phyloP scores from a whole-genome alignment of 2,797 vertebrate genomes.

The Girardinus metallicus region DNA sequence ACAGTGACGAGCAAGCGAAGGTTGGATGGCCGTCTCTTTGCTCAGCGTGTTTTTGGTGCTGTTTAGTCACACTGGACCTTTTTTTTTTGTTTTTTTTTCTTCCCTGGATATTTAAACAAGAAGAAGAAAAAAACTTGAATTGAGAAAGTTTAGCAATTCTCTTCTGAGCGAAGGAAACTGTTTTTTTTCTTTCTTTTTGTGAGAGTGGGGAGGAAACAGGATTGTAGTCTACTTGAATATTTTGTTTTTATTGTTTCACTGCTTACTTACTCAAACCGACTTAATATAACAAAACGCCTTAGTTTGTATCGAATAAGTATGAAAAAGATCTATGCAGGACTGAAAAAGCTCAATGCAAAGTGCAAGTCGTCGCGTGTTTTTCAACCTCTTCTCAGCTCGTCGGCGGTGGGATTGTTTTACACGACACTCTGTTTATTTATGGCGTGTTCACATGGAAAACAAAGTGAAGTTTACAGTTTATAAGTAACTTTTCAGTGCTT shows the following conservation, averaged over 20 bases:
- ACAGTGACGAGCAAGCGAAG: slow-evolving; percentile 56
- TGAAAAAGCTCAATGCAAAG: slow-evolving; percentile 81
- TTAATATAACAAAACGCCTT: slow-evolving; percentile 82
- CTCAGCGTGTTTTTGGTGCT: slow-evolving; percentile 79
- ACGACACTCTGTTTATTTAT: slow-evolving; percentile 27
- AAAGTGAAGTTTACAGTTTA: slow-evolving; percentile 9
- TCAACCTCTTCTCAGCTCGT: slow-evolving; percentile 70
- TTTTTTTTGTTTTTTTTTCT: slow-evolving; percentile 33
- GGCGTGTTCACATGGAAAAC: slow-evolving; percentile 38
- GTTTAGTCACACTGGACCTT: slow-evolving; percentile 85
- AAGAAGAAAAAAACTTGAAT: slow-evolving; percentile 70
- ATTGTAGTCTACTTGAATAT: slow-evolving; percentile 84
- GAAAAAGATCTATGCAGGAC: slow-evolving; percentile 85
- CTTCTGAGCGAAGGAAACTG: slow-evolving; percentile 40
- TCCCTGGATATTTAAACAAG: neutral
- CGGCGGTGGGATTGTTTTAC: slow-evolving; percentile 58
- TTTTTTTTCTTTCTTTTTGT: slow-evolving; percentile 5
- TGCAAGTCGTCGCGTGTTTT: slow-evolving; percentile 77
- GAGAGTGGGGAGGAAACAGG: slow-evolving; percentile 61
- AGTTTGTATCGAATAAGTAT: slow-evolving; percentile 76
- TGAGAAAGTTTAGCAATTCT: slow-evolving; percentile 55
- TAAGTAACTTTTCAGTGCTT: neutral
- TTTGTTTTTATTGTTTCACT: slow-evolving; percentile 51
- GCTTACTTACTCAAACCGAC: slow-evolving; percentile 74
- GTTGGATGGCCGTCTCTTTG: slow-evolving; percentile 62